Base-by-base conservation (phyloP, 1,140 invertebrate species). In the Chionoecetes opilio region DNA sequence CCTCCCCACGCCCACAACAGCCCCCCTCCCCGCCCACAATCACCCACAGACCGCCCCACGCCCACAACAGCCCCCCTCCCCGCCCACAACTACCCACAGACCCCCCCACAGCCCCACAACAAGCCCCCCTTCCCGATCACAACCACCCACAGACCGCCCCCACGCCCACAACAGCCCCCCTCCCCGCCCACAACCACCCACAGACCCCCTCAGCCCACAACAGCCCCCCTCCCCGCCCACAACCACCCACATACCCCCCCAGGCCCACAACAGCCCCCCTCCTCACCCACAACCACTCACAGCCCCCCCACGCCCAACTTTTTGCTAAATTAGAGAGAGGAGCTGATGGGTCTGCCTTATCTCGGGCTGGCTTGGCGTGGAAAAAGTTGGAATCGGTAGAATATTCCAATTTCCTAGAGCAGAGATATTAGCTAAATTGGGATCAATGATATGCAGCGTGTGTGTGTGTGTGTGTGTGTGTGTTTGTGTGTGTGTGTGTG, bases 371-470 rank as follows among this genome's bases (percentile, higher is more conserved):
- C 85, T 6, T 31, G 11, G 85, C 3, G 85, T 26, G 34, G 6
- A 87, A 87, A 87, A 87, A 87, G 85, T 87, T 37, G 32, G 26
- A 46, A 46, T 90, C 88, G 88, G 2, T 0, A 75, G 63, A 75
- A 75, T 75, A 75, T 75, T 75, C 63, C 63, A 75, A 75, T 75
- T 75, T 75, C 63, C 63, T 75, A 21, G 21, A 75, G 63, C 21
- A 26, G 63, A 75, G 63, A 75, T 75, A 75, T 75, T 75, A 8
- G 21, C 26, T 26, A 75, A 75, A 75, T n/a, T 75, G 63, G 63
- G 26, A 75, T 75, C n/a, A 75, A 21, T 75, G 53, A 63, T 63
- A 2, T 63, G 2, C 17, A 3, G 9, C 21, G 53, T 9, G 53
- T 63, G 53, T 9, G 53, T 9, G 53, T 63, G 53, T 26, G 53